Evolutionary conservation across 2,797 vertebrate genomes (phyloP).

Genomic region (Arctocebus calabarensis): DNA sequence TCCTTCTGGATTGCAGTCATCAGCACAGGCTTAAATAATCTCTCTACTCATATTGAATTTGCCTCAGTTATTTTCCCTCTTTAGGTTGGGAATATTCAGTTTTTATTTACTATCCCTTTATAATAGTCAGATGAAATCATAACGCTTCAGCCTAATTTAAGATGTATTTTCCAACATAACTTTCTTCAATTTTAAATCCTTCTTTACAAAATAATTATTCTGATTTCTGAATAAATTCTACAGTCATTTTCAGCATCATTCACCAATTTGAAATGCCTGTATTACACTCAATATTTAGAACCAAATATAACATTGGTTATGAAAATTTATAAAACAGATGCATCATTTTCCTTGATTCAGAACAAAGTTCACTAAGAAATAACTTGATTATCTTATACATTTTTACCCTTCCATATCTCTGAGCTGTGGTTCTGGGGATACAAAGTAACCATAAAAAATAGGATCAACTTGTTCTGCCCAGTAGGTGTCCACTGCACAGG

Average conservation of each 20-base stretch:
- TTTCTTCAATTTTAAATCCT: slow-evolving; percentile 56
- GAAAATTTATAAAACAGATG: slow-evolving; percentile 66
- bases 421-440: not conserved
- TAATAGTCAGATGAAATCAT: slow-evolving; percentile 22
- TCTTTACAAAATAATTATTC: slow-evolving; percentile 70
- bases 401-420: not conserved
- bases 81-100: not conserved
- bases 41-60: too few species aligned
- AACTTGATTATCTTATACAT: not conserved
- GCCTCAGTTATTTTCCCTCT: too few species aligned
- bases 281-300: slow-evolving; percentile 71
- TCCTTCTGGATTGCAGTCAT: too few species aligned
- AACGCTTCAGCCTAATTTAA: slow-evolving; percentile 16
- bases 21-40: too few species aligned
- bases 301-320: slow-evolving; percentile 64
- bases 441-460: not conserved
- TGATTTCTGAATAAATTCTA: slow-evolving; percentile 72
- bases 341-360: slow-evolving; percentile 57
- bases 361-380: slow-evolving; percentile 60
- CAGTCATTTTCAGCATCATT: slow-evolving; percentile 70
- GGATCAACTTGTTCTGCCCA: not conserved
- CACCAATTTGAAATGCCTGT: slow-evolving; percentile 62
- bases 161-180: slow-evolving; percentile 55
- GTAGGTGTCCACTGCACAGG: not conserved
- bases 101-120: slow-evolving; percentile 50